Evolutionary conservation across 1,140 invertebrate genomes (phyloP).

Genomic region (Danaus plexippus): DNA sequence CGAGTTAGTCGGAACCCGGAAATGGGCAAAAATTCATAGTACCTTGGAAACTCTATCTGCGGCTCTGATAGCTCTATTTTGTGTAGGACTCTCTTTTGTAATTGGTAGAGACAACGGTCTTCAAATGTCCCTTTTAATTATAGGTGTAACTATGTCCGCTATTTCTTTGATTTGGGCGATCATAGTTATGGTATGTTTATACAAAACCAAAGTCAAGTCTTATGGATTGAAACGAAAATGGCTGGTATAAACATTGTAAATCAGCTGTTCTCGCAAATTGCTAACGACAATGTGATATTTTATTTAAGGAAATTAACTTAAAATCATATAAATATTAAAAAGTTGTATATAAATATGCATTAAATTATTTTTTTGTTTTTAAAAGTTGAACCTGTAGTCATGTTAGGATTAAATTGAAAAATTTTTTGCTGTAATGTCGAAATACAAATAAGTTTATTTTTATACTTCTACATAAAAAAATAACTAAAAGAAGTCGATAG

Average conservation of each 20-base stretch:
- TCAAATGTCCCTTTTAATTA: conserved; percentile 42
- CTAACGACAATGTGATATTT: too few relatives aligned
- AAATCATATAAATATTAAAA: too few relatives aligned
- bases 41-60: conserved; percentile 55
- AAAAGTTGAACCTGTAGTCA: too few relatives aligned
- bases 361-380: too few relatives aligned
- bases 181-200: conserved; percentile 40
- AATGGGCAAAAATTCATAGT: conserved; percentile 61
- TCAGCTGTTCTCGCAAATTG: neutral
- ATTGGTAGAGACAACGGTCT: conserved; percentile 33
- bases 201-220: conserved; percentile 43
- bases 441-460: too few relatives aligned
- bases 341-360: too few relatives aligned
- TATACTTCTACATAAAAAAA: too few relatives aligned
- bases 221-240: conserved; percentile 32
- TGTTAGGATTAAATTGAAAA: too few relatives aligned
- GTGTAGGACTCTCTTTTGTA: conserved; percentile 35
- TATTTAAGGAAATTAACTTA: too few relatives aligned
- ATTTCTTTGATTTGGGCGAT: conserved; percentile 43
- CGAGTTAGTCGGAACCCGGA: conserved; percentile 54
- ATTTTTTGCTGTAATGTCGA: too few relatives aligned
- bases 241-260: conserved; percentile 11
- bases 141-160: conserved; percentile 33
- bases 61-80: conserved; percentile 30
- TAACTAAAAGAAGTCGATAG: too few relatives aligned